Percentiles rank a stretch among this genome's conserved stretches.
These are phyloP conservation scores for Cylloceria caligata DNA, from an alignment of 2,888 invertebrate genomes.

Conservation along the genomic window DNA sequence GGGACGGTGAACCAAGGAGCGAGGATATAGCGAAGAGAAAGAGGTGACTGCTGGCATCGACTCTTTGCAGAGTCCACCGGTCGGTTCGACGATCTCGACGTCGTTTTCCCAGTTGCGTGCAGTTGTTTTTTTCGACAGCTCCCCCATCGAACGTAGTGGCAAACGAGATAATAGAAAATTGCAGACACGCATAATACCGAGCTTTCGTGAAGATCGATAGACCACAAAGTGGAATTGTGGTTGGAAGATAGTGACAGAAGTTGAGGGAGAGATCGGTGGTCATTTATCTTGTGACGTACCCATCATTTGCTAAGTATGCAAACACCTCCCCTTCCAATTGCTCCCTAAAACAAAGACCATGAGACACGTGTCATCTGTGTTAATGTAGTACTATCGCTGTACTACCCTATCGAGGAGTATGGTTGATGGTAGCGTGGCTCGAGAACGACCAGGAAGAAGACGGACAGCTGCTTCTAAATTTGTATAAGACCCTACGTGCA, in stretches of 20 bases:
- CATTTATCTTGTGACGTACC: conserved; percentile 22
- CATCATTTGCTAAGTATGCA: conserved; percentile 24
- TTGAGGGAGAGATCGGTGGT: conserved; percentile 51
- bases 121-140: conserved; percentile 28
- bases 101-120: conserved; percentile 64
- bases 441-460: conserved; percentile 68
- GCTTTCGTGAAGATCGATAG: conserved; percentile 27
- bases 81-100: conserved; percentile 72
- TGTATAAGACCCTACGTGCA: conserved; percentile 65
- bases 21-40: conserved; percentile 59
- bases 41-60: conserved; percentile 63
- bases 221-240: conserved; percentile 57
- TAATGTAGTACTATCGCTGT: conserved; percentile 24
- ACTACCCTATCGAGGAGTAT: background rate
- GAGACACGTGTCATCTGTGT: conserved; percentile 34
- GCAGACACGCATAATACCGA: background rate
- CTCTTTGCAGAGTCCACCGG: conserved; percentile 68
- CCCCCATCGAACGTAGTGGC: conserved; percentile 35
- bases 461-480: conserved; percentile 71
- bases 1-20: conserved; percentile 50
- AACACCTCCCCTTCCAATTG: background rate
- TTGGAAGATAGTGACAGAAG: conserved; percentile 49
- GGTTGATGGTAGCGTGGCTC: conserved; percentile 31
- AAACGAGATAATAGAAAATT: conserved; percentile 26
- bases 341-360: background rate